Evolutionary conservation across 2,113 vertebrate species (phyloP).

Genomic region (Microcebus lehilahytsara): DNA sequence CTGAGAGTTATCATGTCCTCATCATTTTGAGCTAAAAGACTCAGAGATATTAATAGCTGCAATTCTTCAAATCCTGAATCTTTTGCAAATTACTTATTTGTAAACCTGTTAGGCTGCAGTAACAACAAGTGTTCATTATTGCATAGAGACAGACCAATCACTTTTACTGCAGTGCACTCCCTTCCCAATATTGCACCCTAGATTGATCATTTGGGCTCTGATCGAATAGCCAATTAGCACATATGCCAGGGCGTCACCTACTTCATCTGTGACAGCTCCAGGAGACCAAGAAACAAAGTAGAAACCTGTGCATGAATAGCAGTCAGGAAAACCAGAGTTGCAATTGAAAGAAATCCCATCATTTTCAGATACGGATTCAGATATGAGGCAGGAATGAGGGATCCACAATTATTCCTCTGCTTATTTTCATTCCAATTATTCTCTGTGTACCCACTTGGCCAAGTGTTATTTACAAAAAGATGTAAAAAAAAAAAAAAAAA

Average conservation of each 20-base stretch:
- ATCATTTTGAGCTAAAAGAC: background rate
- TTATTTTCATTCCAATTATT: background rate
- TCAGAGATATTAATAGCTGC: background rate
- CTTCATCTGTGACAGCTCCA: background rate
- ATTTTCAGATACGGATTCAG: background rate
- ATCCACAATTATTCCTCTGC: background rate
- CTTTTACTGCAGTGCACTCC: background rate
- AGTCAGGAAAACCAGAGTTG: background rate
- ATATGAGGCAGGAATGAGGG: background rate
- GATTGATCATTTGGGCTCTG: background rate
- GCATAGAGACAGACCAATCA: background rate
- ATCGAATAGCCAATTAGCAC: background rate
- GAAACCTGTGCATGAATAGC: fast-evolving
- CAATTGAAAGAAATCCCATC: background rate
- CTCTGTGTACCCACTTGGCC: too few relatives aligned
- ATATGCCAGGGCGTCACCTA: fast-evolving
- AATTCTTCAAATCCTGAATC: background rate
- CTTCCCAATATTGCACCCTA: background rate
- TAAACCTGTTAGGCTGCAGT: background rate
- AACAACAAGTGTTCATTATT: background rate
- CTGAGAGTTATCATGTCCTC: background rate
- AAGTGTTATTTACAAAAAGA: background rate
- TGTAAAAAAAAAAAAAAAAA: background rate
- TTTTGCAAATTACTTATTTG: background rate
- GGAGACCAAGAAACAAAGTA: background rate